Evolutionary conservation across 1,140 invertebrate genomes (phyloP).

Genomic region (Zaprionus africanus): DNA sequence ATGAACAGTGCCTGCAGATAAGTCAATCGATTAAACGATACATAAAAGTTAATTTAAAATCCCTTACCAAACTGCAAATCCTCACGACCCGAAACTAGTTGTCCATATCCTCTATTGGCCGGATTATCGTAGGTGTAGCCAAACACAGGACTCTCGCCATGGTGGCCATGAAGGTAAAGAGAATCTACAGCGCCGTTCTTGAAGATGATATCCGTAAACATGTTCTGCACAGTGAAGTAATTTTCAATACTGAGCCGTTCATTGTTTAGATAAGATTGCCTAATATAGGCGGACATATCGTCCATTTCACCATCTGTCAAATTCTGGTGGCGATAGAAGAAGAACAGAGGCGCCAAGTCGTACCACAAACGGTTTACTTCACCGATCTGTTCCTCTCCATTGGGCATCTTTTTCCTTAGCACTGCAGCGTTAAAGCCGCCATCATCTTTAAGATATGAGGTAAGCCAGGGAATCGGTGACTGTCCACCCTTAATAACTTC

Average conservation of each 20-base stretch:
- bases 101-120: conserved; percentile 14
- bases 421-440: conserved; percentile 85
- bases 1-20: conserved; percentile 50
- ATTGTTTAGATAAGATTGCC: conserved; percentile 39
- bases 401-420: conserved; percentile 13
- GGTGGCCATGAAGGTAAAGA: conserved; percentile 39
- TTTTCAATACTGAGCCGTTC: conserved; percentile 45
- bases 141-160: conserved; percentile 42
- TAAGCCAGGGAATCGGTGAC: conserved; percentile 85
- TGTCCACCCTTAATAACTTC: conserved; percentile 85
- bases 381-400: conserved; percentile 28
- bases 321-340: conserved; percentile 40
- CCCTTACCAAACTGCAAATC: conserved; percentile 48
- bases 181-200: conserved; percentile 35
- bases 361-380: conserved; percentile 37
- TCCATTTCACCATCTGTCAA: conserved; percentile 28
- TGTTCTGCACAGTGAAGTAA: conserved; percentile 46
- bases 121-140: conserved; percentile 60
- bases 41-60: neutral
- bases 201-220: conserved; percentile 60
- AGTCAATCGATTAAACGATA: neutral
- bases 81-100: conserved; percentile 28
- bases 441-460: conserved; percentile 85
- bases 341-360: conserved; percentile 39
- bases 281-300: conserved; percentile 29